These are phyloP conservation scores for Tachina lurida DNA, from an alignment of 2,888 invertebrate genomes.

Conservation along the genomic window DNA sequence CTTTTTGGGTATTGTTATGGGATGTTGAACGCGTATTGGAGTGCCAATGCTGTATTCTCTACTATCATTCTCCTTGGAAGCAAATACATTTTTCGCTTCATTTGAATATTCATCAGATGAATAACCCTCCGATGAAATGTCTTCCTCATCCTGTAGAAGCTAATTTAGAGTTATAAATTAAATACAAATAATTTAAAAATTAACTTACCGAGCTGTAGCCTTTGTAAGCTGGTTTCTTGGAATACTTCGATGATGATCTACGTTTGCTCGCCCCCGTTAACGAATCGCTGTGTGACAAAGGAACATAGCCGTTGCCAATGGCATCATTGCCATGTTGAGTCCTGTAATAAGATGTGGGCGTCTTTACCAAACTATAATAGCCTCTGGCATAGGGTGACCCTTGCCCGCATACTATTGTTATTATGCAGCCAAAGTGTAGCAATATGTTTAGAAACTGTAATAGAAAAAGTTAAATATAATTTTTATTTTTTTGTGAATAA, in stretches of 20 bases:
- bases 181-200: background rate
- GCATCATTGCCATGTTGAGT: conserved; percentile 57
- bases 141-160: conserved; percentile 77
- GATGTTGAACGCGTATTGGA: conserved; percentile 80
- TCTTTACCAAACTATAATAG: conserved; percentile 75
- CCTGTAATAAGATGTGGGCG: conserved; percentile 74
- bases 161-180: background rate
- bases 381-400: conserved; percentile 74
- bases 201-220: conserved; percentile 76
- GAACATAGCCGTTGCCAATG: conserved; percentile 62
- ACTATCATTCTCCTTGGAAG: conserved; percentile 76
- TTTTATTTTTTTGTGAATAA: background rate
- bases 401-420: conserved; percentile 63
- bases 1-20: conserved; percentile 78
- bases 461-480: background rate
- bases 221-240: conserved; percentile 76
- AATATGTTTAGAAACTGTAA: conserved; percentile 74
- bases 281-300: conserved; percentile 75
- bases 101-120: conserved; percentile 77
- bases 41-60: conserved; percentile 80
- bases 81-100: conserved; percentile 72
- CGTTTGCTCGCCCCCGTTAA: conserved; percentile 78
- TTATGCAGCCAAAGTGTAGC: conserved; percentile 62
- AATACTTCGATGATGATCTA: conserved; percentile 64
- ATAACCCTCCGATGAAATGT: conserved; percentile 78